Base-by-base conservation (phyloP, 2,113 vertebrate species). In the Setophaga petechia region DNA sequence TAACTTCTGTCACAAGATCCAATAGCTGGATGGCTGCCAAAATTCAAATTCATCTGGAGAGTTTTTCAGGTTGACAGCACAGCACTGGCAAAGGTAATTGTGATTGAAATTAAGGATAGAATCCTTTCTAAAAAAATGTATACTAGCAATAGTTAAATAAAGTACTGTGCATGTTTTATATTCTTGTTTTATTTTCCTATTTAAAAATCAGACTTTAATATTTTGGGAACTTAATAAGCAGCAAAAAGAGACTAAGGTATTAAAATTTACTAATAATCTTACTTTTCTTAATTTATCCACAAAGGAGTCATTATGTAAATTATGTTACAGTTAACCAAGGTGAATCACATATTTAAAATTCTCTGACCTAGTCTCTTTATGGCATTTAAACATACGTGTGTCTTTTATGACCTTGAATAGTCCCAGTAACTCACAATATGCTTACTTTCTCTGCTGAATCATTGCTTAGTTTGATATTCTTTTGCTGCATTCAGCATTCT, bases 381-480 rank as follows among this genome's bases (percentile, higher is more conserved):
- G 27, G 12, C 33, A 33, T 73, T 94, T 91, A 59, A 2, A 1
- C 13, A 28, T 62, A 67, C 0, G 0, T 3, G 0, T 57, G 27
- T 73, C 63, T 66, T 80, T 77, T 86, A 59, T 0, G 69, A 68
- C 87, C 93, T 96, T 95, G 85, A 92, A 37, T 39, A 85, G 33
- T 92, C 61, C 37, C 6, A 4, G 57, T 81, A 84, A 68, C 39
- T 67, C 91, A 44, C 15, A 69, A 74, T 49, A 20, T 81, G 47
- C 82, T 96, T 96, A 81, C 72, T 78, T 90, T 86, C 79, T 71
- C 62, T 95, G 92, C 92, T 94, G 94, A 96, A 91, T 96, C 93
- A 86, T 63, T 95, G 72, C 37, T 95, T 91, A 61, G 39, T 91
- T 87, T 86, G 35, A 80, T 77, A 84, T 68, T 92, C 43, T 92